Percentiles rank a stretch among this genome's conserved stretches.
Evolutionary conservation across 2,888 invertebrate species (phyloP).

Genomic region (Eudasyphora cyanicolor): DNA sequence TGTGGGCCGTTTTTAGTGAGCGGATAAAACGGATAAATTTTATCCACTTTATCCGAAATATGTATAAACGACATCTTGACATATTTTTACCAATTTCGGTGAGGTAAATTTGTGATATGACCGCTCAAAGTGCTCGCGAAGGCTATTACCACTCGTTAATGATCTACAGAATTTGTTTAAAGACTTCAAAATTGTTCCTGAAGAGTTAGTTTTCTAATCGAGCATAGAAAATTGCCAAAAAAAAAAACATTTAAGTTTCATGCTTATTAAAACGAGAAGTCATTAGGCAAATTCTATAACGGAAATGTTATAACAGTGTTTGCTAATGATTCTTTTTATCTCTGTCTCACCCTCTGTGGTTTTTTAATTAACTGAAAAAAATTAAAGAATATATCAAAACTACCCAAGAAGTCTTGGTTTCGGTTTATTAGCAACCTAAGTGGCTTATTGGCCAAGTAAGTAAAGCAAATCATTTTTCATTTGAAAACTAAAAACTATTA

Average conservation of each 20-base stretch:
- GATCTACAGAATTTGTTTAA: not conserved
- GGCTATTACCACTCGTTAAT: no score
- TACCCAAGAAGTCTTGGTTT: constrained; percentile 13
- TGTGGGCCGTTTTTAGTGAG: constrained; percentile 15
- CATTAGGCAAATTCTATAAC: constrained; percentile 16
- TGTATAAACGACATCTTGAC: no score
- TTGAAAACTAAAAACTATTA: constrained; percentile 55
- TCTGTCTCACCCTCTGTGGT: not conserved
- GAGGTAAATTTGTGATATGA: no score
- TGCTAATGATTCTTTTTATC: not conserved
- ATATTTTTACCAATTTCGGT: no score
- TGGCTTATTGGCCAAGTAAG: constrained; percentile 44
- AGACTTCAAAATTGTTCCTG: no score
- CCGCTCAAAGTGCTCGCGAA: no score
- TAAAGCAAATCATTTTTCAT: constrained; percentile 58
- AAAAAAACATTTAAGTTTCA: constrained; percentile 2
- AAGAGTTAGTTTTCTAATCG: constrained; percentile 5
- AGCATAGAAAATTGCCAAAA: constrained; percentile 2
- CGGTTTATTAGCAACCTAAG: constrained; percentile 58
- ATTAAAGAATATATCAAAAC: constrained; percentile 1
- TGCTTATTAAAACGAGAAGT: constrained; percentile 13
- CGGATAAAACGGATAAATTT: not conserved
- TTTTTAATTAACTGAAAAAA: constrained; percentile 8
- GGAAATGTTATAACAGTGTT: constrained; percentile 1
- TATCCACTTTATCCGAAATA: no score